Conservation (phyloP, 2,888 invertebrate species). For the Cancer borealis region DNA sequence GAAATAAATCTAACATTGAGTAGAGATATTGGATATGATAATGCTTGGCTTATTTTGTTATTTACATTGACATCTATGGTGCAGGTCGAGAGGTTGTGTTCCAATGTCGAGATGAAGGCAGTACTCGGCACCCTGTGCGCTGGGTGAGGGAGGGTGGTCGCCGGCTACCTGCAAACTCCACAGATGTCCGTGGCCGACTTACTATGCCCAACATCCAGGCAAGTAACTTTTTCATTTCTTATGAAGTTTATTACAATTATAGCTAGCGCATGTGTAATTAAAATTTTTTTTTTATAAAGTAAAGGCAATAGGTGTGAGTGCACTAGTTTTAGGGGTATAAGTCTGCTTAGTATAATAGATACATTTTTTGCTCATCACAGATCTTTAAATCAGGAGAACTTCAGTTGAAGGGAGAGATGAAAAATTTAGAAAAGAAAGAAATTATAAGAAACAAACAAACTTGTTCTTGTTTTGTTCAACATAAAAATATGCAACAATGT, state of each 20-base stretch:
- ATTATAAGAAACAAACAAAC: too few relatives aligned
- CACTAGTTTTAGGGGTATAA: too few relatives aligned
- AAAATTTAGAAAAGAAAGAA: too few relatives aligned
- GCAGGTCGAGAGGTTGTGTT: constrained; percentile 94
- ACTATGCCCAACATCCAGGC: constrained; percentile 91
- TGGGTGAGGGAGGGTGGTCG: constrained; percentile 88
- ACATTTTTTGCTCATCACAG: too few relatives aligned
- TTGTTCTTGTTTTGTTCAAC: too few relatives aligned
- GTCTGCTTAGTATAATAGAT: too few relatives aligned
- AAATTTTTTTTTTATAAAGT: too few relatives aligned
- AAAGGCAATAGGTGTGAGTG: too few relatives aligned
- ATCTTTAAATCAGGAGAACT: too few relatives aligned
- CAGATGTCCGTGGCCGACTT: constrained; percentile 88
- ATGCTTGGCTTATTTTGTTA: neutral
- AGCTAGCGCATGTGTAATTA: too few relatives aligned
- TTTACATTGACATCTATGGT: constrained; percentile 14
- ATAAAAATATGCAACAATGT: neutral
- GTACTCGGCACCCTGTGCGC: constrained; percentile 86
- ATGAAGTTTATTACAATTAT: neutral
- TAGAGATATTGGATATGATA: neutral
- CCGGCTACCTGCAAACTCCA: constrained; percentile 88
- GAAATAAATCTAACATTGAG: neutral
- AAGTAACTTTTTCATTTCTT: constrained; percentile 77
- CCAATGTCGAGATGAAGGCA: constrained; percentile 95
- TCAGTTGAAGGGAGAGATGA: too few relatives aligned